Percentiles rank a stretch among this genome's conserved stretches.
phyloP scores from a whole-genome alignment of 2,888 invertebrate genomes.

The Gortyna flavago region DNA sequence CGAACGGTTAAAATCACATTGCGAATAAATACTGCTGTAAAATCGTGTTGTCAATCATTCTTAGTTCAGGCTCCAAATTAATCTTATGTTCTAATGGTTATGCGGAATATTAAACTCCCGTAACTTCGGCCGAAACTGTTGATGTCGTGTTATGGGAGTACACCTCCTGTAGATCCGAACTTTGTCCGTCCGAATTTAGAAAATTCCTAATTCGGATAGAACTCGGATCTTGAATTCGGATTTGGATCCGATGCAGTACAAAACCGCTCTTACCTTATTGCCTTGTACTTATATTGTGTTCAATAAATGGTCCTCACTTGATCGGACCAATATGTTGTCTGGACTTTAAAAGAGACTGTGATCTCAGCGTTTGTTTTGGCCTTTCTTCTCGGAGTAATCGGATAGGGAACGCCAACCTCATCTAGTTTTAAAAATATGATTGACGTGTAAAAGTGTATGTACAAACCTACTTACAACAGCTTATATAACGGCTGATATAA shows the following conservation, averaged over 20 bases:
- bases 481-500: background rate
- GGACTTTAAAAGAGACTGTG: background rate
- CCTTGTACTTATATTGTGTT: background rate
- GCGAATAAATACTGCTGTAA: too few species aligned
- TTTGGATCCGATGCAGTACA: background rate
- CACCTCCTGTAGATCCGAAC: background rate
- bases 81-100: too few species aligned
- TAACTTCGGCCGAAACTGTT: too few species aligned
- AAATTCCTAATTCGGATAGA: too few species aligned
- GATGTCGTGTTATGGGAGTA: too few species aligned
- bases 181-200: background rate
- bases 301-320: background rate
- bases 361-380: background rate
- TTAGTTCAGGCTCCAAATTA: too few species aligned
- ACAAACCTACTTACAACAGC: background rate
- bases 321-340: background rate
- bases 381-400: background rate
- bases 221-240: background rate
- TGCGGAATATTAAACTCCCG: too few species aligned
- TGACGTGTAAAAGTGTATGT: background rate
- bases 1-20: too few species aligned
- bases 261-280: background rate
- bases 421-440: background rate
- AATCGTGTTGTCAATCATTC: too few species aligned
- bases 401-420: background rate